Base-by-base conservation (phyloP, 2,797 vertebrate genomes). In the Gambusia yucatana region DNA sequence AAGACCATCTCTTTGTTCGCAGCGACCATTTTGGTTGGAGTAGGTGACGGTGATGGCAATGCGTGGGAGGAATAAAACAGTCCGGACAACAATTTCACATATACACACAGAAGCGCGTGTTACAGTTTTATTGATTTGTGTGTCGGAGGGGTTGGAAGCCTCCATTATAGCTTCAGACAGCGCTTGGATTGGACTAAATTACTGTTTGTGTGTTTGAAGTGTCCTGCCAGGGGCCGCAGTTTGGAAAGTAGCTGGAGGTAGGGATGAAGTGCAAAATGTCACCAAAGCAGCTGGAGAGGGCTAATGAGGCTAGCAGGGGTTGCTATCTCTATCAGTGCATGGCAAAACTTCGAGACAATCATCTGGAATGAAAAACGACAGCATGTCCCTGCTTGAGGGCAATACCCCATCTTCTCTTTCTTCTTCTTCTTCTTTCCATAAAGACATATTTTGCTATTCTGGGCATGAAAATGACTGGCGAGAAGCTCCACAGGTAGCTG, bases 381-480 rank as follows among this genome's bases (percentile, higher is more conserved):
- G 43, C 11, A 0, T 74, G 70, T 75, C 72, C 28, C 11, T 59
- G 82, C 76, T 87, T 80, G 55, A 33, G 36, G n/a, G 36, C 41
- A 28, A 67, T 57, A 33, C 16, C 5, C 57, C 52, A n/a, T 50
- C 25, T 72, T 78, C 75, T 85, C 41, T 69, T 4, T 33, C 28
- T 22, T 63, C 43, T 14, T 9, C 6, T 71, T 82, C 82, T 46
- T 14, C 44, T 72, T 47, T 72, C 71, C 67, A 44, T 75, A 74
- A 44, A 44, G 67, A 25, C 4, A n/a, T n/a, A 14, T 44, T 89
- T 91, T 92, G 83, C 77, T 86, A 86, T 90, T 90, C 92, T 94
- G 92, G 93, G 79, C 84, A 93, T 94, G 80, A 87, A 92, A 94
- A 94, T 92, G 90, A 90, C 70, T 77, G 79, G 78, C 89, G 81